Evolutionary conservation across 2,113 vertebrate genomes (phyloP).

Genomic region (Periophthalmus modestus): DNA sequence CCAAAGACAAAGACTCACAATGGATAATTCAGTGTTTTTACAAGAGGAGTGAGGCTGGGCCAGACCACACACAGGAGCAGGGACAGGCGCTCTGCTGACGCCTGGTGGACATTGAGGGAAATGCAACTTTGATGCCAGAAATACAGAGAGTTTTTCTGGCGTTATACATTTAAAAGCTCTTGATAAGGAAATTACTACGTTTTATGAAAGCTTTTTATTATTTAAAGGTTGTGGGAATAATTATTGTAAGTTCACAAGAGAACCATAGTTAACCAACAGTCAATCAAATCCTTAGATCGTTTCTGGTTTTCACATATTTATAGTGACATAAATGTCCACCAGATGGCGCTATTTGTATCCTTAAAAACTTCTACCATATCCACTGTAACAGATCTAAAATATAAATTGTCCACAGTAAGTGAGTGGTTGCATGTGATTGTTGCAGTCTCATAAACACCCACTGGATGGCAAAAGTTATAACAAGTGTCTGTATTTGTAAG

Average conservation of each 20-base stretch:
- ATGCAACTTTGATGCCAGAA: background rate
- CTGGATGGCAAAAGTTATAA: constrained; percentile 20
- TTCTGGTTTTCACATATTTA: background rate
- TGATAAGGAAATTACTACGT: background rate
- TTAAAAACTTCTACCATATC: background rate
- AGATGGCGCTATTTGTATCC: constrained; percentile 17
- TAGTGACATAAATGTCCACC: constrained; percentile 5
- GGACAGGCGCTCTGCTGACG: constrained; percentile 37
- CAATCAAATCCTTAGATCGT: too few relatives aligned
- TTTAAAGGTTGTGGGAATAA: background rate
- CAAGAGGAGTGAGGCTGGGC: constrained; percentile 48
- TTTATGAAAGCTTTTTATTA: background rate
- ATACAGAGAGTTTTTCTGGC: background rate
- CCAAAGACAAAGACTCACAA: constrained; percentile 40
- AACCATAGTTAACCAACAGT: background rate
- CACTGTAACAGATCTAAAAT: background rate
- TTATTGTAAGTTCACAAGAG: background rate
- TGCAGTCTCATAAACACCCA: constrained; percentile 1
- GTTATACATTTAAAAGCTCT: background rate
- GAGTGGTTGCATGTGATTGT: background rate
- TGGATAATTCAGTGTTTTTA: constrained; percentile 60
- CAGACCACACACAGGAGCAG: constrained; percentile 61
- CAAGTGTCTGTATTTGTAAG: background rate
- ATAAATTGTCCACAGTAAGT: background rate
- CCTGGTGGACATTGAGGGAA: constrained; percentile 45